Evolutionary conservation across 1,140 invertebrate genomes (phyloP), one percentile per base, ranked within the genome.

Genomic region (Trichonephila inaurata): DNA sequence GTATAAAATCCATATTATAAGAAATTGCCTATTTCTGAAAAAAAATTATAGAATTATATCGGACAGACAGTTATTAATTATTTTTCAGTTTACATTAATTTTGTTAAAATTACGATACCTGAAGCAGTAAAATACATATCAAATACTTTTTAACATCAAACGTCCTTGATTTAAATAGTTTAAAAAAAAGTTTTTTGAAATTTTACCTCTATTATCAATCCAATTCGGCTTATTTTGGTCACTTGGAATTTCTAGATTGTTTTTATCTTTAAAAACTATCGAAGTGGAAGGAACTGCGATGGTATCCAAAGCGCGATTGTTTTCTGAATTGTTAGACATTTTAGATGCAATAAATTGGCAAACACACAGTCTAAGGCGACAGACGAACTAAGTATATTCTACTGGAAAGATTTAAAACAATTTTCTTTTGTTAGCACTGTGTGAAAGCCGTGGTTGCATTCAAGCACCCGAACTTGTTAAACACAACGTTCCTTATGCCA

Each of bases 231-330:
- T 93, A 62, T 40, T 93, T 88, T 93, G 28, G 28, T 89, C 86
- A 33, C 14, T 21, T 66, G 92, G 86, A 58, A 82, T 18, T 64
- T 93, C 92, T 61, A 93, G 58, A 93, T 40, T 87, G 14, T 69
- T 93, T 93, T 88, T 88, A 60, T 93, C 85, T 64, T 89, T 93
- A 62, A 93, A 93, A 51, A 93, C 90, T 61, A 91, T 61, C n/a
- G 92, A 93, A 60, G 92, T 93, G 21, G 92, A 93, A 72, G 92
- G 85, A 7, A 89, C 51, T 60, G 85, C 44, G n/a, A 64, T 87
- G 14, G 83, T 81, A 88, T 93, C 92, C 21, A 81, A 33, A 24
- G 62, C 58, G 1, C 51, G 85, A 44, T 88, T 69, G n/a, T 81
- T 93, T 88, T 93, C 92, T n/a, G 83, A 58, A 62, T 61, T 58